phyloP scores from a whole-genome alignment of 64 coral and sea anemone species.

The Orbicella faveolata region DNA sequence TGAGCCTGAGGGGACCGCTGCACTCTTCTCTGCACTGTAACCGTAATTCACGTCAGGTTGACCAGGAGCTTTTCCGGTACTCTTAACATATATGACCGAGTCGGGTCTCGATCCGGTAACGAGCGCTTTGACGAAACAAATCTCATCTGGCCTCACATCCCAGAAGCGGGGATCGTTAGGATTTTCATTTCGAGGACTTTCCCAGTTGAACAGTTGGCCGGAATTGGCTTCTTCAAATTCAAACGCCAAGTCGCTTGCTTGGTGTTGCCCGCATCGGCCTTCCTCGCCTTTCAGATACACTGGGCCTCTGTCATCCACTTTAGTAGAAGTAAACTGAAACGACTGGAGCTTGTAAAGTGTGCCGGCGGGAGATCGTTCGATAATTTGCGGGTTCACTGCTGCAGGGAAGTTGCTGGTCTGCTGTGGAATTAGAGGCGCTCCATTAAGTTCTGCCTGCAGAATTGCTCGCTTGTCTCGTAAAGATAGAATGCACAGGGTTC shows the following conservation, averaged over 20 bases:
- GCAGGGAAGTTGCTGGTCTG: neutral
- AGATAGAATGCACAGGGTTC: conserved; percentile 9
- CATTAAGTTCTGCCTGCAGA: neutral
- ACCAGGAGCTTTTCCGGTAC: neutral
- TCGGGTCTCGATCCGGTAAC: neutral
- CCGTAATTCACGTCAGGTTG: neutral
- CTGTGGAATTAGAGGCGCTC: neutral
- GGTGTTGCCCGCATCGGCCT: neutral
- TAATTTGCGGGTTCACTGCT: neutral
- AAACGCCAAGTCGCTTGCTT: neutral
- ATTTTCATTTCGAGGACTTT: neutral
- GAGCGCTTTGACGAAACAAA: conserved; percentile 17
- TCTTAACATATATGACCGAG: conserved; percentile 2
- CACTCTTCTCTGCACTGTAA: neutral
- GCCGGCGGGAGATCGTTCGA: neutral
- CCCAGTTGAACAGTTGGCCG: neutral
- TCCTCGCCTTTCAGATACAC: neutral
- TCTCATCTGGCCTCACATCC: neutral
- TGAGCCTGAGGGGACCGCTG: neutral
- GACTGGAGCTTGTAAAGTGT: neutral
- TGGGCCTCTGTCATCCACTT: neutral
- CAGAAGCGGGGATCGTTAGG: neutral
- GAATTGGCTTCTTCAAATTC: neutral
- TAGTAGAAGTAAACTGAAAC: neutral
- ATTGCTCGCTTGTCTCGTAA: neutral